Evolutionary conservation across 2,888 invertebrate species (phyloP).

Genomic region (Philopedon plagiatum): DNA sequence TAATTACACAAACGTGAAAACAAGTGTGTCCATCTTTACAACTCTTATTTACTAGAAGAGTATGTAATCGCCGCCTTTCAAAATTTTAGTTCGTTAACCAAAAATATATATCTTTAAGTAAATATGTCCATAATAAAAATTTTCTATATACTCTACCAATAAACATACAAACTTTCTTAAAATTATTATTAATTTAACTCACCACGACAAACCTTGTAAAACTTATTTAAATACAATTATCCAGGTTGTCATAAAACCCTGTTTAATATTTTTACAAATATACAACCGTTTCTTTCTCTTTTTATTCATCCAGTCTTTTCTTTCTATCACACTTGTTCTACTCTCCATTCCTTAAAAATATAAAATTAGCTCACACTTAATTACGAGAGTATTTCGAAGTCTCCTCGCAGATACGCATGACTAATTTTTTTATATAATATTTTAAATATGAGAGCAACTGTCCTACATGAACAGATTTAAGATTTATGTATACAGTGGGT

Average conservation of each 20-base stretch:
- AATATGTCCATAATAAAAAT: too few relatives aligned
- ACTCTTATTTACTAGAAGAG: too few relatives aligned
- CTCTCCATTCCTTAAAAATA: constrained; percentile 27
- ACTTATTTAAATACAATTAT: constrained; percentile 12
- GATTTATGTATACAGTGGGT: neutral
- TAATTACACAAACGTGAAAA: neutral
- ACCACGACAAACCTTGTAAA: neutral
- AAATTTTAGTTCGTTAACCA: too few relatives aligned
- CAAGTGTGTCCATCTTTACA: too few relatives aligned
- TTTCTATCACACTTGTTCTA: constrained; percentile 45
- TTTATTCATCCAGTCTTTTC: constrained; percentile 37
- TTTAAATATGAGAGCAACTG: constrained; percentile 13
- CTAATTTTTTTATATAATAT: neutral
- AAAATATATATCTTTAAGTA: too few relatives aligned
- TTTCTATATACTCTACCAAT: too few relatives aligned
- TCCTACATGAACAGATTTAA: neutral
- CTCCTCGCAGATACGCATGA: neutral
- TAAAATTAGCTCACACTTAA: constrained; percentile 9
- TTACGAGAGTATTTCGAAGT: neutral
- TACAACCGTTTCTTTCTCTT: constrained; percentile 27
- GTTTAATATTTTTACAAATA: constrained; percentile 45
- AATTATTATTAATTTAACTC: neutral
- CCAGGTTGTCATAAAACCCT: constrained; percentile 36
- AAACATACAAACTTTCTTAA: neutral
- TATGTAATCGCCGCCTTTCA: too few relatives aligned